These are phyloP conservation scores for Pycnomerus fuliginosus DNA, from an alignment of 2,888 invertebrate genomes.

Conservation along the genomic window DNA sequence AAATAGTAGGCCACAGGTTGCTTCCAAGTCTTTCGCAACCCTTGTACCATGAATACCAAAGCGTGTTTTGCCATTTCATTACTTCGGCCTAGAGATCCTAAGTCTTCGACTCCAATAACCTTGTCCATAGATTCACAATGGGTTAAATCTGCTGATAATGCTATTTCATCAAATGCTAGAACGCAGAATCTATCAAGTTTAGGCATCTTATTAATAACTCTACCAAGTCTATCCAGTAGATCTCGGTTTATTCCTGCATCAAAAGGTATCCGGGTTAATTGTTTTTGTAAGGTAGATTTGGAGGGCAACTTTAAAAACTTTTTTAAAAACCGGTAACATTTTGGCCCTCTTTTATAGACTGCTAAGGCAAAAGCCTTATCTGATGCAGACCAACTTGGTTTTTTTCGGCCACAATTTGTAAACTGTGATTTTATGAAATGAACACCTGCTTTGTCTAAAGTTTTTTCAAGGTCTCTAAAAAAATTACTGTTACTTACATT, in stretches of 20 bases:
- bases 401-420: not conserved
- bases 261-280: not conserved
- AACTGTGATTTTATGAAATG: conserved; percentile 4
- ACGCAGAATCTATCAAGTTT: conserved; percentile 5
- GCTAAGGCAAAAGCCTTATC: conserved; percentile 3
- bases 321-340: too few species aligned
- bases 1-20: conserved; percentile 29
- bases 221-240: not conserved
- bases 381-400: conserved; percentile 3
- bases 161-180: conserved; percentile 16
- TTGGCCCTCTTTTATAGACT: too few species aligned
- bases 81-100: conserved; percentile 19
- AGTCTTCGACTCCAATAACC: conserved; percentile 22
- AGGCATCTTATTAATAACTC: conserved; percentile 31
- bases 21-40: conserved; percentile 26
- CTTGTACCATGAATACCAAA: conserved; percentile 29
- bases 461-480: not conserved
- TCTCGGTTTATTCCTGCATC: not conserved
- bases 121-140: conserved; percentile 8
- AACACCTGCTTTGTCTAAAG: too few species aligned
- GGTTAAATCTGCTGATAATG: conserved; percentile 6
- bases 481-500: not conserved
- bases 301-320: too few species aligned
- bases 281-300: not conserved
- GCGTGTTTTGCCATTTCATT: conserved; percentile 24